Conservation (phyloP, 2,888 invertebrate genomes). For the Heliconius hortense region DNA sequence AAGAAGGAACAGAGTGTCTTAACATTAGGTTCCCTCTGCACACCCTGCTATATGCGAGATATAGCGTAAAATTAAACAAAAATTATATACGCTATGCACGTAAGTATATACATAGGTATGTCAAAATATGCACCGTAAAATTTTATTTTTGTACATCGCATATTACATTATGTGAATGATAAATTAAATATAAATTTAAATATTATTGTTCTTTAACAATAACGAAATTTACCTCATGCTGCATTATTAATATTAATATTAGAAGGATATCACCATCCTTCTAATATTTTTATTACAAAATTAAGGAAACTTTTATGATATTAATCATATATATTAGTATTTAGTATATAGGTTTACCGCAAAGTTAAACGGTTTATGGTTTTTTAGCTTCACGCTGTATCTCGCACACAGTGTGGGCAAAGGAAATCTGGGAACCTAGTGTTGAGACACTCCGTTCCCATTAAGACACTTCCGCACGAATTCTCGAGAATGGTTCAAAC, state of each 20-base stretch:
- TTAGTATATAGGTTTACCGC: background rate
- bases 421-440: too few relatives aligned
- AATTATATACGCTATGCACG: too few relatives aligned
- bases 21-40: too few relatives aligned
- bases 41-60: too few relatives aligned
- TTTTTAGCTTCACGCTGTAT: too few relatives aligned
- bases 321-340: background rate
- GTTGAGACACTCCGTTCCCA: too few relatives aligned
- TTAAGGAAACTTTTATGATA: conserved; percentile 6
- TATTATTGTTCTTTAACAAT: background rate
- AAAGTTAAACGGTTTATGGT: conserved; percentile 10
- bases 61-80: too few relatives aligned
- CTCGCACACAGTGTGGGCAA: too few relatives aligned
- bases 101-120: background rate
- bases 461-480: too few relatives aligned
- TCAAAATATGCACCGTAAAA: conserved; percentile 13
- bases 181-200: background rate
- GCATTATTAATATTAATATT: too few relatives aligned
- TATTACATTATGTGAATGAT: background rate
- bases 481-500: too few relatives aligned
- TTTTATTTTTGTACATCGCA: background rate
- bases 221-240: background rate
- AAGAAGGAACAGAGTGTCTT: too few relatives aligned
- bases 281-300: background rate
- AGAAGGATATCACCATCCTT: background rate